Evolutionary conservation across 1,140 invertebrate species (phyloP), one percentile per base, ranked within the genome.

Genomic region (Triops cancriformis): DNA sequence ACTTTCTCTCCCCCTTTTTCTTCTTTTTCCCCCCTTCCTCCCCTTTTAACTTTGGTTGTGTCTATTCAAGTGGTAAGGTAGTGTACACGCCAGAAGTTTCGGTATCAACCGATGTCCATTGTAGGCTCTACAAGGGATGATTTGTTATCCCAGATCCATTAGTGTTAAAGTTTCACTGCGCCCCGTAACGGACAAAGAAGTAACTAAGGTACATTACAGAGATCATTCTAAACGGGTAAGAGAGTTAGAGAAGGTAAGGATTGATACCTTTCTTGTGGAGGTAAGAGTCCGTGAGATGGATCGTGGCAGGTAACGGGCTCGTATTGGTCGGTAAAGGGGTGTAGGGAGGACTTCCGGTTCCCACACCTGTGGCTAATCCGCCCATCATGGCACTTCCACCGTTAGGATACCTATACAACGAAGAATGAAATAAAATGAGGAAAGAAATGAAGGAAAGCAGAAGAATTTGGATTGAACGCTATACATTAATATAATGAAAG

Each of bases 271-370:
- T 77, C 76, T 77, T 77, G 72, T 73, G 51, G 64, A 72, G 64
- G 41, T 73, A 77, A 23, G 76, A 77, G 37, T 41, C 72, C 14
- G 51, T 72, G 72, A 42, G 64, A 64, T 72, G 73, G 18, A 79
- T 41, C 28, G 51, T 12, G 43, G 74, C 75, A 18, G 43, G 78
- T 41, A 51, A 73, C 26, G 78, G 78, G 41, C 78, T 79, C 12
- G 45, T 75, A 28, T 51, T 51, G 75, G 74, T 73, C 9, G 78
- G 75, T 26, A 79, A 18, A 18, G 78, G 78, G 9, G 78, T 79
- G 43, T 79, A 79, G 26, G 78, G 78, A 74, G 78, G 78, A 41
- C 78, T 79, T 28, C 78, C 73, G 6, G 78, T 73, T 72, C 78
- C 78, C 31, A 76, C 78, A n/a, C 78, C 78, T 42, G 74, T 73